Evolutionary conservation across 2,113 vertebrate species (phyloP), one percentile per base, ranked within the genome.

Genomic region (Prolemur simus): DNA sequence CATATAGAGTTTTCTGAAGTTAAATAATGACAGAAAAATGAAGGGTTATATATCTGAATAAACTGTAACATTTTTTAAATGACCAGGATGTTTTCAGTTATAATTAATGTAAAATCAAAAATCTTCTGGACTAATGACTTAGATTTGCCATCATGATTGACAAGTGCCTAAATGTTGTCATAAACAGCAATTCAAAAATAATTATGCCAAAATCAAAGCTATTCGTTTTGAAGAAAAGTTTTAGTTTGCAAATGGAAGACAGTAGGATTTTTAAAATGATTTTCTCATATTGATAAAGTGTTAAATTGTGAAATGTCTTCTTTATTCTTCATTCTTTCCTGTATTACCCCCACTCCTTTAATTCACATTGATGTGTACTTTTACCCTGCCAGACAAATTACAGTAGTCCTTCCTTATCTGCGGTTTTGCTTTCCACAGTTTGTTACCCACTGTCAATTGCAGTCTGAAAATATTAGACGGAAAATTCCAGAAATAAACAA

Each of bases 31-130:
- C 47, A 15, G 8, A 54, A 56, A 49, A 68, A 88, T 23, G 37
- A 78, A 42, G n/a, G n/a, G 0, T 9, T 86, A 23, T 69, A 4
- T 34, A 87, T 60, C 56, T 84, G 69, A 89, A 86, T 37, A 74
- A 71, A 76, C 0, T 68, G 2, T 47, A 15, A 68, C 32, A 34
- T 39, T 63, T 85, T 82, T 60, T 71, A 68, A n/a, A 45, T 80
- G 25, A 74, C 20, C 8, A 45, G 2, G 10, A 54, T 54, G n/a
- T 60, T 93, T 93, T 82, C 45, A 11, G 7, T 73, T 56, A 20
- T 14, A 93, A 37, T 23, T 80, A 91, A 88, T 13, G 15, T 63
- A 81, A 95, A 93, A 32, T 74, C 37, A 88, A 96, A 97, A 85
- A 71, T 47, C 14, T 47, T 68, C 47, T n/a, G 47, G 8, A 17